These are phyloP conservation scores for Sandelia bainsii DNA, from an alignment of 2,797 vertebrate species.

Conservation along the genomic window DNA sequence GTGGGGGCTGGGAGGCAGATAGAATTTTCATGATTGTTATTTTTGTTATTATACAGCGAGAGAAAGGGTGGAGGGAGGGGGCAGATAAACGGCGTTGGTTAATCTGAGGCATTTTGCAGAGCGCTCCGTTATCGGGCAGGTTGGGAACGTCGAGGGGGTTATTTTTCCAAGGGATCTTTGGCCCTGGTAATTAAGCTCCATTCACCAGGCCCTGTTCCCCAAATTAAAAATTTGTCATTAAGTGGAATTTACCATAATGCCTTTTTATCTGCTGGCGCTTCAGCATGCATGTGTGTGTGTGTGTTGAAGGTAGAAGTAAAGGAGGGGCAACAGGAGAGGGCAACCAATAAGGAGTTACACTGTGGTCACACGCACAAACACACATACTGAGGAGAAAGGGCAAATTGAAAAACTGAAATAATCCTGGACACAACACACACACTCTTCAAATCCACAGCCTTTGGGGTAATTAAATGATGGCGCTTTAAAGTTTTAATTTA, in stretches of 20 bases:
- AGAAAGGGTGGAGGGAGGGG: constrained; percentile 80
- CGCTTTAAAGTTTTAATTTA: constrained; percentile 99
- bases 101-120: constrained; percentile 78
- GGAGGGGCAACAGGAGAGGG: constrained; percentile 82
- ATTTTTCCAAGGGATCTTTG: constrained; percentile 82
- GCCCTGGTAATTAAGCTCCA: constrained; percentile 85
- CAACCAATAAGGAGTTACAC: constrained; percentile 87
- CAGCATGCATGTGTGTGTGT: constrained; percentile 86
- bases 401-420: constrained; percentile 99
- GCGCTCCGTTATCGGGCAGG: constrained; percentile 79
- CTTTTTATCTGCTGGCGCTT: constrained; percentile 99
- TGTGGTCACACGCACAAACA: constrained; percentile 67
- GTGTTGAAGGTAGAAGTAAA: constrained; percentile 75
- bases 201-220: constrained; percentile 94
- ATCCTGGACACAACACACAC: constrained; percentile 85
- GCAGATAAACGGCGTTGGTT: constrained; percentile 75
- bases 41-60: constrained; percentile 85
- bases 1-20: constrained; percentile 91
- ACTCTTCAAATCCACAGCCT: constrained; percentile 90
- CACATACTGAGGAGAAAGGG: constrained; percentile 66
- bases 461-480: constrained; percentile 99
- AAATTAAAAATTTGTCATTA: constrained; percentile 99
- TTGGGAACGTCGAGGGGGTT: constrained; percentile 79
- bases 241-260: constrained; percentile 99
- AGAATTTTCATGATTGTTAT: constrained; percentile 94